Base-by-base conservation (phyloP, 2,113 vertebrate genomes). In the Ammospiza caudacuta region DNA sequence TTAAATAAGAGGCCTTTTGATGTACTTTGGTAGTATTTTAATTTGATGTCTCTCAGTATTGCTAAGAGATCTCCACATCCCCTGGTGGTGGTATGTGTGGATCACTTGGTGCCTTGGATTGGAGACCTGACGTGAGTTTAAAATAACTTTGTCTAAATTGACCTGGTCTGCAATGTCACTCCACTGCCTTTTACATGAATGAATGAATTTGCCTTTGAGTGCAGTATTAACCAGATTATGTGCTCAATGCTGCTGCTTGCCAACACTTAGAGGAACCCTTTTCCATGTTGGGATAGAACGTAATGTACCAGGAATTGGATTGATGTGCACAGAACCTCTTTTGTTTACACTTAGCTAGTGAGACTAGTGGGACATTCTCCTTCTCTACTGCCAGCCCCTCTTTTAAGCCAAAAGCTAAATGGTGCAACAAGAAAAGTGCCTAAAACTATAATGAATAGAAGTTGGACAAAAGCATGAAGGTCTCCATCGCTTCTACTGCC, bases 171-270 rank as follows among this genome's bases (percentile, higher is more conserved):
- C 24, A 52, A 11, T 15, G 19, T 61, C 13, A 47, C 6, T 13
- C 6, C 49, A 37, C 10, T 49, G 13, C 7, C 55, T 57, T 83
- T 64, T 88, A 13, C 9, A 17, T 19, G 18, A 43, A 72, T 33
- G 8, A 18, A 14, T 28, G 9, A 23, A 9, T 88, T 88, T 83
- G 35, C 12, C 12, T 43, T 33, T 39, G 44, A 55, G 68, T 63
- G 9, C 11, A 29, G 3, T 24, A 39, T 61, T 67, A n/a, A 55
- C 74, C 41, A 49, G 49, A 84, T 62, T 15, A 49, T 37, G 2
- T 0, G 0, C 3, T 21, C n/a, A 77, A n/a, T 14, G 6, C 2
- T 63, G 9, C 33, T 31, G 51, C 7, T 29, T 64, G 47, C 27
- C 24, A 16, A 16, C 21, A 37, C 2, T 41, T 55, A 35, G 2